Base-by-base conservation (phyloP, 2,888 invertebrate genomes). In the Clostera curtula region DNA sequence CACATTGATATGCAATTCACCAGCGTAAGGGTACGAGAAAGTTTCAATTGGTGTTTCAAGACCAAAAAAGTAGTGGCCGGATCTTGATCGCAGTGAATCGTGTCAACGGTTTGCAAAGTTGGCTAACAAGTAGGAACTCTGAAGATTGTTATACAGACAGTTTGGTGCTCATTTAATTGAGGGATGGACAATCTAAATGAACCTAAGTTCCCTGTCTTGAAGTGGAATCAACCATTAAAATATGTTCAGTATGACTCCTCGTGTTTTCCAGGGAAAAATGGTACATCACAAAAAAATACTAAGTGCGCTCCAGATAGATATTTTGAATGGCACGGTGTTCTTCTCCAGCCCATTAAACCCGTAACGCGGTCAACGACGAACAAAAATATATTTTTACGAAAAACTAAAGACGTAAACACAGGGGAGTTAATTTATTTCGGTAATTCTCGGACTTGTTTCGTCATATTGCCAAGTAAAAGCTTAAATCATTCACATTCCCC, bases 31-130 rank as follows among this genome's bases (percentile, higher is more conserved):
- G 49, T 53, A 49, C 48, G 54, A 41, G 47, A 56, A 67, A 64
- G 55, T 65, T 63, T 56, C 36, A 49, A 43, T 52, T 49, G 46
- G 52, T 21, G 44, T 48, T 59, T 55, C 48, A 50, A 49, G 37
- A 56, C 56, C 57, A 61, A 68, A 68, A 66, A 63, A 58, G 56
- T 58, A 53, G 43, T 29, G 47, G 49, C 49, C 53, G 52, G 53
- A 61, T 66, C 54, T 63, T 56, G 49, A 49, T 32, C 36, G 41
- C 47, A 40, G 45, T 37, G 43, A 57, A 52, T 52, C 50, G 57
- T 60, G 63, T 65, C 63, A 63, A 66, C 56, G 29, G 48, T 61
- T 62, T 50, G 56, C 54, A 40, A 70, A 71, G 61, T 66, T 47
- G 40, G 58, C 59, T 69, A 65, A 67, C 61, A 56, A 70, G 58